A percentile compares a stretch with the other conserved stretches of the same genome.
Evolutionary conservation across 2,888 invertebrate species (phyloP).

Genomic region (Himalopsyche tibetana): DNA sequence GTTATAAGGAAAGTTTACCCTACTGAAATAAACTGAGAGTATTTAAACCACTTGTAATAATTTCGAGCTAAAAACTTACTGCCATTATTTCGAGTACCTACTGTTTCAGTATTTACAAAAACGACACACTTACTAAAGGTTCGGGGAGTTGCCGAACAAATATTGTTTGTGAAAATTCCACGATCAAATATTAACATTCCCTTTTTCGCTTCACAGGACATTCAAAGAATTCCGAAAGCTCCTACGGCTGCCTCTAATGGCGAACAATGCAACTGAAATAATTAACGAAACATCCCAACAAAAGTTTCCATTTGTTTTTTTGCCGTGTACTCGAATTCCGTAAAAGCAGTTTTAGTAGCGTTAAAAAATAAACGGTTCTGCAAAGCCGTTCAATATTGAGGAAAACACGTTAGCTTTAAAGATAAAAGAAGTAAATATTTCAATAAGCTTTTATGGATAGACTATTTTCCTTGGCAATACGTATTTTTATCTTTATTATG

Average conservation of each 20-base stretch:
- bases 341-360: background rate
- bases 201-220: slow-evolving; percentile 11
- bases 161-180: slow-evolving; percentile 24
- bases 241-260: slow-evolving; percentile 18
- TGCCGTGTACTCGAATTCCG: background rate
- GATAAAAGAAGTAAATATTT: too few species aligned
- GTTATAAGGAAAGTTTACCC: too few species aligned
- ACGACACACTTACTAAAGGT: slow-evolving; percentile 22
- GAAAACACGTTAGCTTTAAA: too few species aligned
- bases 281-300: slow-evolving; percentile 36
- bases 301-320: background rate
- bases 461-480: too few species aligned
- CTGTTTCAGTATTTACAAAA: background rate
- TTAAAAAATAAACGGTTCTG: background rate
- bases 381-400: too few species aligned
- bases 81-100: background rate
- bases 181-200: slow-evolving; percentile 42
- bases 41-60: background rate
- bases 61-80: background rate
- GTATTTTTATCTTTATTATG: too few species aligned
- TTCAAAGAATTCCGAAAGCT: slow-evolving; percentile 23
- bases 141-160: slow-evolving; percentile 3
- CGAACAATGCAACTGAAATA: slow-evolving; percentile 42
- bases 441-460: too few species aligned
- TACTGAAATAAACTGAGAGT: slow-evolving; percentile 1